Evolutionary conservation across 2,113 vertebrate species (phyloP), one percentile per base, ranked within the genome.

Genomic region (Argyrosomus japonicus): DNA sequence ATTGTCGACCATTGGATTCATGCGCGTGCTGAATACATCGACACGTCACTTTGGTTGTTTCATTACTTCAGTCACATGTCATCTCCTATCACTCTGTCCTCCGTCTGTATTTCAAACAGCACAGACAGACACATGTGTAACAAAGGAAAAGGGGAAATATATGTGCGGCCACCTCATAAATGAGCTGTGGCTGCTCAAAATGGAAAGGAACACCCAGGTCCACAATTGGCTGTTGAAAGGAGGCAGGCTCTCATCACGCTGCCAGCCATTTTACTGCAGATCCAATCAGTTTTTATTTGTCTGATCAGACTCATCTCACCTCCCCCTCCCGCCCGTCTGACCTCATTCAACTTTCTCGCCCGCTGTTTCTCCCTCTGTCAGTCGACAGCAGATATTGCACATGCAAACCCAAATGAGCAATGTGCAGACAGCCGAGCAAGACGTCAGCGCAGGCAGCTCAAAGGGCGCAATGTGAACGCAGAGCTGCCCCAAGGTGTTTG

Each of bases 251-350:
- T n/a, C 60, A 15, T 60, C 58, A 54, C 14, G 23, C 58, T 57
- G 63, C 36, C 40, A 50, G 29, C 48, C 57, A 64, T 75, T 79
- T 32, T 10, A 45, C 57, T 61, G 75, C 51, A 23, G 56, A 79
- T 76, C 50, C 88, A 87, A 89, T 89, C 84, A 79, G 78, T 15
- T 73, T 79, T 87, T 14, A 79, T 79, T 82, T 25, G 50, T 74
- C 68, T 47, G 50, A 76, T 82, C 80, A 63, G 79, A 75, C 56
- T 84, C 69, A 23, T 75, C 54, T 81, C 64, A 5, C 25, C 29
- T 74, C 13, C 71, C 23, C 43, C 53, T 60, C 36, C 11, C 3
- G 48, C 21, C 40, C 40, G 7, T 65, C 75, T 81, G 68, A 51
- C 73, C 60, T 81, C 18, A 56, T 54, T 58, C 56, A 32, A 3